Conservation (phyloP, 2,113 vertebrate genomes). For the Amblyornis subalaris region DNA sequence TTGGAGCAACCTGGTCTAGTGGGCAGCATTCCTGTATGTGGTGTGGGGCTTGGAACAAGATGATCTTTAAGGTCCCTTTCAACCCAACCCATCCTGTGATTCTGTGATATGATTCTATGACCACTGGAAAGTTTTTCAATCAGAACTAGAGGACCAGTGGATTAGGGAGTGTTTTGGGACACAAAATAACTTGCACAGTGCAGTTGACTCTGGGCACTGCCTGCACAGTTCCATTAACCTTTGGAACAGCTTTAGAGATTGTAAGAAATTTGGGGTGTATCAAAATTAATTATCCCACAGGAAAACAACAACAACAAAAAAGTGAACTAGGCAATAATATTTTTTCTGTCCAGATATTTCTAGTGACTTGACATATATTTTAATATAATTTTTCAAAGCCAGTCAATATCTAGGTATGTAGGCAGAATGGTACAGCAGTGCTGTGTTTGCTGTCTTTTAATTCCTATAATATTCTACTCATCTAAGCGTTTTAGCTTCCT, state of each 20-base stretch:
- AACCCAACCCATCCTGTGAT: background rate
- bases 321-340: background rate
- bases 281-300: background rate
- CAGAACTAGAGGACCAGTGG: background rate
- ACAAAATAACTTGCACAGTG: background rate
- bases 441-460: background rate
- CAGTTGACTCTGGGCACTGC: background rate
- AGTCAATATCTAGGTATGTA: background rate
- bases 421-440: constrained; percentile 22
- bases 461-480: constrained; percentile 41
- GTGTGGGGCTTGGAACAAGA: rapidly evolving
- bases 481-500: constrained; percentile 60
- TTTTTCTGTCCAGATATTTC: background rate
- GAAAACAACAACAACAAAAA: background rate
- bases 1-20: background rate
- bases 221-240: background rate
- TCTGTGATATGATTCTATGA: background rate
- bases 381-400: background rate
- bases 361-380: background rate
- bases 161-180: background rate
- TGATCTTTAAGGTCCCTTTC: background rate
- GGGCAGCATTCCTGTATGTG: rapidly evolving
- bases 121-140: background rate
- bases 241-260: background rate
- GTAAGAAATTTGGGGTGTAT: background rate